A percentile compares a stretch with the other conserved stretches of the same genome.
Evolutionary conservation across 2,797 vertebrate species (phyloP).

Genomic region (Oreochromis mossambicus): DNA sequence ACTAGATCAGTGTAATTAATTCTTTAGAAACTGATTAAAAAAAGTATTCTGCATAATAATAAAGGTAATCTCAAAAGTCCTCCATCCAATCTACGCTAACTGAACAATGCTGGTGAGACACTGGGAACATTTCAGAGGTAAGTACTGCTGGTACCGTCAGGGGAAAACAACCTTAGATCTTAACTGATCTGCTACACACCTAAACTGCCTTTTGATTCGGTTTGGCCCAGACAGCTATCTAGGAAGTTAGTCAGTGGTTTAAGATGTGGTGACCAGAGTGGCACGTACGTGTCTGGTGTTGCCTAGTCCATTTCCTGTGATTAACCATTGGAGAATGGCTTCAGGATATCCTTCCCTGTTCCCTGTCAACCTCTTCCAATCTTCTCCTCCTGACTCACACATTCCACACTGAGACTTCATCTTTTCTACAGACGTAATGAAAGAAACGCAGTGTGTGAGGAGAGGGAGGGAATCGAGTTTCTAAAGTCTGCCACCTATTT

Average conservation of each 20-base stretch:
- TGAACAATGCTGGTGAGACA: neutral
- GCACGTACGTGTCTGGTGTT: conserved; percentile 42
- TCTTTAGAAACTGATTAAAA: neutral
- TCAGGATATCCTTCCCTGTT: conserved; percentile 65
- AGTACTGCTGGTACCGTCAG: neutral
- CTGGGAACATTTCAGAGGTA: neutral
- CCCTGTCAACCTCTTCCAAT: conserved; percentile 30
- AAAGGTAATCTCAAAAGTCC: neutral
- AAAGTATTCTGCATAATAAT: neutral
- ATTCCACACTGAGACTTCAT: conserved; percentile 60
- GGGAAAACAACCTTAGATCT: neutral
- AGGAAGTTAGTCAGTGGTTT: conserved; percentile 39
- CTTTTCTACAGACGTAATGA: conserved; percentile 22
- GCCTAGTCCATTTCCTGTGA: conserved; percentile 66
- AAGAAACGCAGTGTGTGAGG: neutral
- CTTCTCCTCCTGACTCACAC: conserved; percentile 66
- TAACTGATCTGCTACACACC: neutral
- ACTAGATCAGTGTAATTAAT: neutral
- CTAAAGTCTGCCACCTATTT: conserved; percentile 26
- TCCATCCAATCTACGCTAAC: neutral
- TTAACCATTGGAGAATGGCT: conserved; percentile 66
- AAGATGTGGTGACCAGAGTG: conserved; percentile 59
- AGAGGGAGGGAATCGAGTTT: conserved; percentile 11
- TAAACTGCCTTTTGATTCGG: neutral
- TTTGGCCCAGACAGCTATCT: conserved; percentile 1